phyloP scores from a whole-genome alignment of 2,113 vertebrate genomes.

The Paramormyrops kingsleyae region DNA sequence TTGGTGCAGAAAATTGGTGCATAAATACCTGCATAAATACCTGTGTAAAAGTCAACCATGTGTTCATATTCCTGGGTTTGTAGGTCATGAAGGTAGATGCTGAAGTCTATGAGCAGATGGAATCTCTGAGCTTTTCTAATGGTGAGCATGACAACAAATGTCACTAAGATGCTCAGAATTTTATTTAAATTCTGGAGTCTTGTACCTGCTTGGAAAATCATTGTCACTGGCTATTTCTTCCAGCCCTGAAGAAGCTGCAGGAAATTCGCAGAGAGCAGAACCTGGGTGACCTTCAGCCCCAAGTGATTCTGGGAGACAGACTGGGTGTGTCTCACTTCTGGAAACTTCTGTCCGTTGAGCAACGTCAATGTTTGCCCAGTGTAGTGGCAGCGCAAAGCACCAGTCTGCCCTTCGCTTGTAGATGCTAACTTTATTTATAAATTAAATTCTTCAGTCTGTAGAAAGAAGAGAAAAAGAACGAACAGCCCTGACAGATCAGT shows the following conservation, averaged over 20 bases:
- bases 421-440: not conserved
- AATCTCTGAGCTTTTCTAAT: not conserved
- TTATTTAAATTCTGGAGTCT: not conserved
- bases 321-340: slow-evolving; percentile 33
- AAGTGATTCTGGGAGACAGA: slow-evolving; percentile 22
- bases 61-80: not conserved
- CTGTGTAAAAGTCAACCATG: not conserved
- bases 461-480: not conserved
- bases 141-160: not conserved
- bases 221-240: not conserved
- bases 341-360: not conserved
- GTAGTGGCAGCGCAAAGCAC: not conserved
- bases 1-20: too few relatives aligned
- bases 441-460: not conserved
- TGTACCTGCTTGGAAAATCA: not conserved
- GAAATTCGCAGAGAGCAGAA: slow-evolving; percentile 24
- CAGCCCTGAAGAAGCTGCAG: slow-evolving; percentile 43
- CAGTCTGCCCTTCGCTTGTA: not conserved
- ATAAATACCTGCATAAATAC: not conserved
- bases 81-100: not conserved
- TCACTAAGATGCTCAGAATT: not conserved
- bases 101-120: not conserved
- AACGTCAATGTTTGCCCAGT: not conserved
- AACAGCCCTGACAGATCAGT: not conserved
- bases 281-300: slow-evolving; percentile 22